A percentile compares a stretch with the other conserved stretches of the same genome.
Conservation (phyloP, 92 coral and sea anemone genomes). For the Diadumene lineata region DNA sequence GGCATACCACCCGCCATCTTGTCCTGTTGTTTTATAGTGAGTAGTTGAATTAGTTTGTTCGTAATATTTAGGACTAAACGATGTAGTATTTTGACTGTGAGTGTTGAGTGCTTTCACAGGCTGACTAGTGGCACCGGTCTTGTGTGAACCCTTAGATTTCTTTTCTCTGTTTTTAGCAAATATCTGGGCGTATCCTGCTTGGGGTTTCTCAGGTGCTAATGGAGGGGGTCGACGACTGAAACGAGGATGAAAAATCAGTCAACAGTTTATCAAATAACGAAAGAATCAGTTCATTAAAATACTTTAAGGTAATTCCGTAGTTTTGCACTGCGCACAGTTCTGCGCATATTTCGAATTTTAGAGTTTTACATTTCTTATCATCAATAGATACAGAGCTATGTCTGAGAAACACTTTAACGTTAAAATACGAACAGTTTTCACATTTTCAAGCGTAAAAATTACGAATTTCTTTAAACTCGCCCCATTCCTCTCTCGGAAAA, state of each 20-base stretch:
- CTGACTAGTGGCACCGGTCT: conserved; percentile 2
- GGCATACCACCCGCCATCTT: not conserved
- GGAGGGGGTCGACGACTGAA: conserved; percentile 23
- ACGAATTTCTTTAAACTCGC: too few species aligned
- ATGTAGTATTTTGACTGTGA: not conserved
- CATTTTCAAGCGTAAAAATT: too few species aligned
- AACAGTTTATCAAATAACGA: too few species aligned
- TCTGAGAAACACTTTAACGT: too few species aligned
- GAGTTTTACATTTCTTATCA: too few species aligned
- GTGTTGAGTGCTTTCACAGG: conserved; percentile 23
- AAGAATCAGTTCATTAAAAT: too few species aligned
- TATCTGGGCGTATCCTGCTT: conserved; percentile 76
- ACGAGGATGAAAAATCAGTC: not conserved
- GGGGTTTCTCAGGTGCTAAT: conserved; percentile 28
- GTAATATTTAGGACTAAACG: not conserved
- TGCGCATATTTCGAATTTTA: too few species aligned
- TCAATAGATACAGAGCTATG: too few species aligned
- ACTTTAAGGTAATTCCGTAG: too few species aligned
- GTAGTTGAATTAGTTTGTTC: not conserved
- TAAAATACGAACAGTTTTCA: too few species aligned
- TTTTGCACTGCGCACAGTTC: too few species aligned
- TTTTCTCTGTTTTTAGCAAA: conserved; percentile 82
- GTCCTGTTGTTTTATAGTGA: not conserved
- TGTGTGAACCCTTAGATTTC: conserved; percentile 46
- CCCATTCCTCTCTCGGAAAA: too few species aligned